These are phyloP conservation scores for Numenius arquata DNA, from an alignment of 2,113 vertebrate genomes.

Conservation along the genomic window DNA sequence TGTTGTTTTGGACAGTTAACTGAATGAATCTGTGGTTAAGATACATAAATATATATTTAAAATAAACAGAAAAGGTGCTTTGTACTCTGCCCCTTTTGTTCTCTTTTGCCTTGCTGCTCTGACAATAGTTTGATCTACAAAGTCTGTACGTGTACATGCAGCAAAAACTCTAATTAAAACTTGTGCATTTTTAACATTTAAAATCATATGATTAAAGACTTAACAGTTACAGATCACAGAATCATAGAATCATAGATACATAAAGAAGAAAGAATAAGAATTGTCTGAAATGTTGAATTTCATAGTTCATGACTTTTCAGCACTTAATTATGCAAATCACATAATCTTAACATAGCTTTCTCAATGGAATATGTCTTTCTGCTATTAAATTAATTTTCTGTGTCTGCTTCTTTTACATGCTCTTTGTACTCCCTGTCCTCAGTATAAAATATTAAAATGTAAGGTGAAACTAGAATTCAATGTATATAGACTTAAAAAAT, in stretches of 20 bases:
- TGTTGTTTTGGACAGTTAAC: not conserved
- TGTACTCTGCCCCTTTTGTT: fast-evolving
- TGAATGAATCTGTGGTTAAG: not conserved
- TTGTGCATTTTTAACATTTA: not conserved
- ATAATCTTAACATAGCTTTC: not conserved
- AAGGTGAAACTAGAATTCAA: not conserved
- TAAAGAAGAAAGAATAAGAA: not conserved
- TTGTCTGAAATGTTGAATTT: not conserved
- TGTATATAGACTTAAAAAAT: not conserved
- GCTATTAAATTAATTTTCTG: constrained; percentile 5
- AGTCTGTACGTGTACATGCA: not conserved
- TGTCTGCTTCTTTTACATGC: not conserved
- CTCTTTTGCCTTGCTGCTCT: not conserved
- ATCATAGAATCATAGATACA: not conserved
- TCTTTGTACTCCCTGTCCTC: not conserved
- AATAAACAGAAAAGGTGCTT: not conserved
- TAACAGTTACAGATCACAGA: not conserved
- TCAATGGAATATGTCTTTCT: not conserved
- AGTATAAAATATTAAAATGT: not conserved
- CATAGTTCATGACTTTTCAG: constrained; percentile 18
- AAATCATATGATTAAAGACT: not conserved
- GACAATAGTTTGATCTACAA: not conserved
- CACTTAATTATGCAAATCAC: constrained; percentile 20
- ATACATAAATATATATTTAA: not conserved
- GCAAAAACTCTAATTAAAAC: not conserved